Evolutionary conservation across 2,797 vertebrate genomes (phyloP), one percentile per base, ranked within the genome.

Genomic region (Chiroxiphia lanceolata): DNA sequence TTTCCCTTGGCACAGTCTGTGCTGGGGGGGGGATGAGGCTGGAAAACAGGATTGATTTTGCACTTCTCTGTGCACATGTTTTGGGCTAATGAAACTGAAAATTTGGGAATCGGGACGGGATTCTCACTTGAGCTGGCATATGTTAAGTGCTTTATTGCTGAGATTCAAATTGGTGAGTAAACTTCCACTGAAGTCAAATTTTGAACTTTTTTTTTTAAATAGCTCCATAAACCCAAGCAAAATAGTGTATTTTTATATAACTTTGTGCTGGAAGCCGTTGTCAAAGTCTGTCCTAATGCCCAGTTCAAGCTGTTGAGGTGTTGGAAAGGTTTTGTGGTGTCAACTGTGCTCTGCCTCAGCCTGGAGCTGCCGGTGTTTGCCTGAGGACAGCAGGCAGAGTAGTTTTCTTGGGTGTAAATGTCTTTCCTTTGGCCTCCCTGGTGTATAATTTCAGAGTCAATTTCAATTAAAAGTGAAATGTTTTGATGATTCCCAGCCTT

Each of bases 401-500:
- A 15, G 56, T 47, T 54, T 56, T 4, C 76, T 47, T 15, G 53
- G 63, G 36, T 68, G 33, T 36, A 21, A 36, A 5, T 26, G 45
- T n/a, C 83, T 79, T 63, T 44, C 68, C 56, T 71, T 76, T 51
- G 51, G 64, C 87, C 74, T 92, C 89, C 71, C 86, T 60, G 25
- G 54, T 22, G 80, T 51, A 36, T 80, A n/a, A 83, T 94, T 77
- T 31, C 16, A 2, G 89, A 90, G 45, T 80, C 59, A 19, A 80
- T 53, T 83, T 88, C 93, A 76, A 83, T 92, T 83, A 92, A 56
- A 95, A 94, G 42, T 36, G 80, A 80, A 88, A 74, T 53, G 77
- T 86, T 96, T 72, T 64, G n/a, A 44, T 61, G 36, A 85, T 83
- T 90, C 74, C 77, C 38, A 69, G 51, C 67, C 45, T 80, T 76